Percentiles rank a stretch among this genome's conserved stretches.
These are phyloP conservation scores for Toxotes lorentzi DNA, from an alignment of 2,797 vertebrate genomes.

Conservation along the genomic window DNA sequence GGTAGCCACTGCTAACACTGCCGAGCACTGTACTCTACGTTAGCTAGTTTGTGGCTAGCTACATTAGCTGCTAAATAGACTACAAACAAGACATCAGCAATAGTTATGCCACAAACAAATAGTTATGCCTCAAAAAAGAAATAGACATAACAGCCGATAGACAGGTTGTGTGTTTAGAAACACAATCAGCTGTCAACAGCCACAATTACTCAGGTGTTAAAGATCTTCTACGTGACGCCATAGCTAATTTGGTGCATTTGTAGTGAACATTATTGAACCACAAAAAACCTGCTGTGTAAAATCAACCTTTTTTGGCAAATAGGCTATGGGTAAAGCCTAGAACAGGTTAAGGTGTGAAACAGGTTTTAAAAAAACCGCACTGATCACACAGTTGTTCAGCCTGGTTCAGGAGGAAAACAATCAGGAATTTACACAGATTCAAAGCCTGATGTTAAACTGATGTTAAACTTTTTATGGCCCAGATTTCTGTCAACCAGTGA, in stretches of 20 bases:
- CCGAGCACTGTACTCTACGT: background rate
- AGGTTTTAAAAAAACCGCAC: background rate
- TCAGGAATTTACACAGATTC: conserved; percentile 19
- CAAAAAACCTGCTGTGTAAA: background rate
- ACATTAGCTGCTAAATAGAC: background rate
- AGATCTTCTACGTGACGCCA: background rate
- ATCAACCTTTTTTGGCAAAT: background rate
- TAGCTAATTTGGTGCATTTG: conserved; percentile 1
- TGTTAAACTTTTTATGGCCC: conserved; percentile 1
- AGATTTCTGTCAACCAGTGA: background rate
- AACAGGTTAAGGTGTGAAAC: background rate
- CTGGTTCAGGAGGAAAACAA: conserved; percentile 22
- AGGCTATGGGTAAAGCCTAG: conserved; percentile 38
- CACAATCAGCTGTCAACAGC: conserved; percentile 1
- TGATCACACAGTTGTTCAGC: conserved; percentile 18
- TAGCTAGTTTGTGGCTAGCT: background rate
- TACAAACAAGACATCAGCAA: background rate
- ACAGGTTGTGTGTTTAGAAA: background rate
- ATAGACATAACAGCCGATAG: background rate
- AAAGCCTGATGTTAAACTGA: conserved; percentile 16
- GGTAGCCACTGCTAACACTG: background rate
- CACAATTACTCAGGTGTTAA: background rate
- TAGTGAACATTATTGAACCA: background rate
- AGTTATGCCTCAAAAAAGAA: no score
- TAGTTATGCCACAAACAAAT: background rate